Evolutionary conservation across 2,113 vertebrate genomes (phyloP).

Genomic region (Campylorhamphus procurvoides): DNA sequence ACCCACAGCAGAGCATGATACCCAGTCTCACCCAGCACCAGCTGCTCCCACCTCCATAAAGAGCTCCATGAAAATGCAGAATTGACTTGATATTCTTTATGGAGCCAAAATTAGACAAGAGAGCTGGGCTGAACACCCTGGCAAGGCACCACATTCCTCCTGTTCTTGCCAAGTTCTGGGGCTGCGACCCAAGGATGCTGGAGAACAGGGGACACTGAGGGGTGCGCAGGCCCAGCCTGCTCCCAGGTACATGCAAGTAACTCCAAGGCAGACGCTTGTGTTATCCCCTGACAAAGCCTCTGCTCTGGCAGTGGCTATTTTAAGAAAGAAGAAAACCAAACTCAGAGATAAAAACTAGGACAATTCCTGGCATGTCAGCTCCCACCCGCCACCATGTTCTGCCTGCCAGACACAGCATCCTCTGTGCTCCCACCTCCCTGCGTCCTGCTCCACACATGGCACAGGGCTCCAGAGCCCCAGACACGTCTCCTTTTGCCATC

Average conservation of each 20-base stretch:
- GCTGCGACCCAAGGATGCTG: not conserved
- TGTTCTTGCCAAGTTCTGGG: fast-evolving
- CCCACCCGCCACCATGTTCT: fast-evolving
- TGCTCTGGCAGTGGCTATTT: conserved; percentile 6
- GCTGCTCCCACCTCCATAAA: not conserved
- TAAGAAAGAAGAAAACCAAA: conserved; percentile 38
- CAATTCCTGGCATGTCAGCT: conserved; percentile 11
- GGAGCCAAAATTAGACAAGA: not conserved
- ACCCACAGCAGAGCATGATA: fast-evolving
- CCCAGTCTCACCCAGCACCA: not conserved
- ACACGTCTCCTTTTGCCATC: not conserved
- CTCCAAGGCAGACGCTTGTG: not conserved
- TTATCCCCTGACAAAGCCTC: not conserved
- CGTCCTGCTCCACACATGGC: not conserved
- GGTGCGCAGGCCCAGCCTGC: not conserved
- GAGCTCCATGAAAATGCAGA: not conserved
- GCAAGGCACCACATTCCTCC: not conserved
- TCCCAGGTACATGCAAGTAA: not conserved
- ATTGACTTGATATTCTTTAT: not conserved
- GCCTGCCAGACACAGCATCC: conserved; percentile 20
- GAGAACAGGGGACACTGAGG: fast-evolving
- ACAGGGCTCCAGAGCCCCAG: not conserved
- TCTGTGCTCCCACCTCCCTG: not conserved
- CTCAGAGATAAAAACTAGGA: conserved; percentile 27
- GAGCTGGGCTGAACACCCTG: not conserved